These are phyloP conservation scores for Vulpes ferrilata DNA, from an alignment of 2,113 vertebrate genomes.

Conservation along the genomic window DNA sequence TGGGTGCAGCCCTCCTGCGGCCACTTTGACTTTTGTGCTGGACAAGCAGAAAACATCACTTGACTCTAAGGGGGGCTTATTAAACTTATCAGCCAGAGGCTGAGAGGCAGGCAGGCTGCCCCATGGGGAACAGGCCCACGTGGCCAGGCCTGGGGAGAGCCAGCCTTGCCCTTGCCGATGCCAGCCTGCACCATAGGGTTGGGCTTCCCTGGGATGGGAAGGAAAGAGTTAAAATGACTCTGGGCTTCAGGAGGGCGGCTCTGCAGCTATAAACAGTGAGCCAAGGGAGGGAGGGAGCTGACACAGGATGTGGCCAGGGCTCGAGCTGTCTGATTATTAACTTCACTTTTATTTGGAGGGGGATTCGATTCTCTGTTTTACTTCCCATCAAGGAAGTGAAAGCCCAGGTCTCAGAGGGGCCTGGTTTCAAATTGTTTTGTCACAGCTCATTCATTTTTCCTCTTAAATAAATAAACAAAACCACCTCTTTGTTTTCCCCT, in stretches of 20 bases:
- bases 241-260: slow-evolving; percentile 78
- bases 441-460: slow-evolving; percentile 87
- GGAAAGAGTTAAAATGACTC: slow-evolving; percentile 83
- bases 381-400: slow-evolving; percentile 90
- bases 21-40: background rate
- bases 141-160: background rate
- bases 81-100: background rate
- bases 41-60: background rate
- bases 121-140: background rate
- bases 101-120: background rate
- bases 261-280: slow-evolving; percentile 83
- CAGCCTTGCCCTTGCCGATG: background rate
- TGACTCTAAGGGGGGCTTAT: background rate
- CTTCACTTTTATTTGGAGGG: slow-evolving; percentile 91
- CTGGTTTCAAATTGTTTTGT: slow-evolving; percentile 86
- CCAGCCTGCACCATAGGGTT: background rate
- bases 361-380: slow-evolving; percentile 90
- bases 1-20: background rate
- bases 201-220: slow-evolving; percentile 56
- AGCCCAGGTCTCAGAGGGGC: slow-evolving; percentile 84
- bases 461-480: slow-evolving; percentile 84
- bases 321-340: slow-evolving; percentile 87
- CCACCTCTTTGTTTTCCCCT: slow-evolving; percentile 83
- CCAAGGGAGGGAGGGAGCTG: slow-evolving; percentile 78
- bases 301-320: slow-evolving; percentile 90